Base-by-base conservation (phyloP, 1,140 invertebrate species). In the Vanessa tameamea region DNA sequence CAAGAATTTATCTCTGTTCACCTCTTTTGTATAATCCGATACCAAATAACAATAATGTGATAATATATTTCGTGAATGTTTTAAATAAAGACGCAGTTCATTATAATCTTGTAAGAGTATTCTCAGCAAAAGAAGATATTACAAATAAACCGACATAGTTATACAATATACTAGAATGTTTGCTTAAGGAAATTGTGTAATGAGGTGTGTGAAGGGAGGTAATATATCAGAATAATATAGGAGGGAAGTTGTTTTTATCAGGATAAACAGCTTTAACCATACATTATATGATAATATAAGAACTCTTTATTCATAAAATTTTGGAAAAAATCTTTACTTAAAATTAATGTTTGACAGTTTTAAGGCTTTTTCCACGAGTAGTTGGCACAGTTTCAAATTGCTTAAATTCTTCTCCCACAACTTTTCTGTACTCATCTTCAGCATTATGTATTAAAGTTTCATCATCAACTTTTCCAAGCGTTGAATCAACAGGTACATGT, bases 391-490 rank as follows among this genome's bases (percentile, higher is more conserved):
- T 64, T 14, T 51, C 70, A 48, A 31, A 14, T 26, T 65, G 65
- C 14, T 68, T 72, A 20, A 81, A 71, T 79, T 86, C 81, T 55
- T 81, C 78, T 6, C 20, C 53, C 12, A 89, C 80, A 23, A 80
- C 71, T 74, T 68, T 81, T 69, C 47, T 80, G 59, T 83, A 90
- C 47, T 88, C 86, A 23, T 86, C 79, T 76, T 88, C 84, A 69
- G 73, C 71, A 3, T 23, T 65, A 69, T 71, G 78, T 13, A 82
- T n/a, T 14, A 75, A 6, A 43, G 47, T 72, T 37, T 84, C 80
- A 31, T 84, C 80, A 69, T 78, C 74, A 57, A 76, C 53, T 51
- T 69, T 77, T 13, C 73, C 80, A 61, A 37, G 50, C 20, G 51
- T 8, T 64, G 50, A n/a, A 16, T 23, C 59, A 15, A 12, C 59